Evolutionary conservation across 1,140 invertebrate genomes (phyloP).

Genomic region (Conopomorpha cramerella): DNA sequence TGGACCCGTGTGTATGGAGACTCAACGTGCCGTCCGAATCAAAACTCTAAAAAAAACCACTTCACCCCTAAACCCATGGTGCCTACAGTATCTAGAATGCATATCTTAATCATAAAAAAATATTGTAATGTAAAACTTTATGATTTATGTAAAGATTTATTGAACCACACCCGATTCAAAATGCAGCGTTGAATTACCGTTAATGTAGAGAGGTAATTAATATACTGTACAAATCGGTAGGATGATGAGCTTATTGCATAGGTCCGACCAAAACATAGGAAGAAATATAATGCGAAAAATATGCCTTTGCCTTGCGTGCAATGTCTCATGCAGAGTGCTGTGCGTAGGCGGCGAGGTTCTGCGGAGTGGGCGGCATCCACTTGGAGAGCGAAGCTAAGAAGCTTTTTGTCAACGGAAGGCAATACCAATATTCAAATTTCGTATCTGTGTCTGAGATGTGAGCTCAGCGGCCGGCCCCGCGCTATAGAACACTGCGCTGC

Average conservation of each 20-base stretch:
- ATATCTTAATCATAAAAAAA: background rate
- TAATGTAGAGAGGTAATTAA: background rate
- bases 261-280: background rate
- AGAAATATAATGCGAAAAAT: background rate
- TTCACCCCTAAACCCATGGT: too few species aligned
- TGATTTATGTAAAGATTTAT: background rate
- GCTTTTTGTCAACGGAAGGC: slow-evolving; percentile 43
- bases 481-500: background rate
- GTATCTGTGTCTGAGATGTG: slow-evolving; percentile 21
- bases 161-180: background rate
- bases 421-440: slow-evolving; percentile 37
- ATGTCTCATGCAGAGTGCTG: too few species aligned
- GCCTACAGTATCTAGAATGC: background rate
- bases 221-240: background rate
- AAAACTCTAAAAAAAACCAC: too few species aligned
- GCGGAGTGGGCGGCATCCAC: too few species aligned
- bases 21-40: too few species aligned
- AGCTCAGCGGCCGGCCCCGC: slow-evolving; percentile 6
- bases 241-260: background rate
- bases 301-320: background rate
- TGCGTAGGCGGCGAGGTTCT: too few species aligned
- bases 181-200: background rate
- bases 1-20: too few species aligned
- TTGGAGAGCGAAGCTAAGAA: slow-evolving; percentile 33
- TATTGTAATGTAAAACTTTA: background rate